Conservation (phyloP, 2,888 invertebrate species). For the Oscheius onirici region DNA sequence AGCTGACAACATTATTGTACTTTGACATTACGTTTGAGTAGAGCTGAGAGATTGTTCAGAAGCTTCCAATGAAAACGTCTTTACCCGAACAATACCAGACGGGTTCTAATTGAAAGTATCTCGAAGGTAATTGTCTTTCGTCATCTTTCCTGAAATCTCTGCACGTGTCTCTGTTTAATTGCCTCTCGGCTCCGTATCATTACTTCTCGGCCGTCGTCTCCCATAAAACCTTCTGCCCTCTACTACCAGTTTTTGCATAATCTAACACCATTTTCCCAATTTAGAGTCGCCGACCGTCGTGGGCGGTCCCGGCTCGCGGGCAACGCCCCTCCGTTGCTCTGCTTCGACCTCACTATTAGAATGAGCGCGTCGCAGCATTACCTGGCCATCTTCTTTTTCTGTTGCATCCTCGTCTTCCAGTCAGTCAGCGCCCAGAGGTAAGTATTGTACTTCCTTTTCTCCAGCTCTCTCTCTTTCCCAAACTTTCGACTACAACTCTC, state of each 20-base stretch:
- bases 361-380: conserved; percentile 25
- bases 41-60: no score
- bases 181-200: not conserved
- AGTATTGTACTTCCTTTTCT: not conserved
- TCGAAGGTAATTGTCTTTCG: no score
- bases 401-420: conserved; percentile 46
- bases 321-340: conserved; percentile 7
- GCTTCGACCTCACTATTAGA: conserved; percentile 11
- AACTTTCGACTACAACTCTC: no score
- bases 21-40: no score
- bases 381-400: conserved; percentile 41
- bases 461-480: no score
- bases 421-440: conserved; percentile 40
- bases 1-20: no score
- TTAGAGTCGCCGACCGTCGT: conserved; percentile 11
- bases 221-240: not conserved
- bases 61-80: no score
- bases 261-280: not conserved
- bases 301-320: conserved; percentile 23
- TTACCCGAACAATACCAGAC: no score
- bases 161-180: conserved; percentile 4
- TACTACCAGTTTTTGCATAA: not conserved
- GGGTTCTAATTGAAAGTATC: no score
- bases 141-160: not conserved
- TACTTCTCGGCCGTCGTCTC: not conserved